phyloP scores from a whole-genome alignment of 2,113 vertebrate species.

The Menura novaehollandiae region DNA sequence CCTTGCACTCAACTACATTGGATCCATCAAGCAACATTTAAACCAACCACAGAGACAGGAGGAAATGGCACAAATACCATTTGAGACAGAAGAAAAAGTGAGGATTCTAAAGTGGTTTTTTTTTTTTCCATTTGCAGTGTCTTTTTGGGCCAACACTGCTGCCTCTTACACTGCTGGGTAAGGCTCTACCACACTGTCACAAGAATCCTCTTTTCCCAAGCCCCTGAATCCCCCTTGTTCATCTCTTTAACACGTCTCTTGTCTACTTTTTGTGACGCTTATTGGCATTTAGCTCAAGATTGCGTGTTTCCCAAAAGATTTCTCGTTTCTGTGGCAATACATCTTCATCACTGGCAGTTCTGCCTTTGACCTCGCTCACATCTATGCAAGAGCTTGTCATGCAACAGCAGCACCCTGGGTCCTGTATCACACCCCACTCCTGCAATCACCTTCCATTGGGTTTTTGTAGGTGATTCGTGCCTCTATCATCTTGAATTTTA shows the following conservation, averaged over 20 bases:
- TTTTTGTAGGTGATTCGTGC: neutral
- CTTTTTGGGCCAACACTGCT: neutral
- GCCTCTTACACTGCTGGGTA: neutral
- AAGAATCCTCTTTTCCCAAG: neutral
- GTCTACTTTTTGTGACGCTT: neutral
- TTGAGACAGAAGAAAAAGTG: neutral
- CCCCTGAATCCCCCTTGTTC: neutral
- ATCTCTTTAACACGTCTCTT: neutral
- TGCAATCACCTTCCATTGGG: neutral
- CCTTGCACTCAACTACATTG: neutral
- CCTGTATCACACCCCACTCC: neutral
- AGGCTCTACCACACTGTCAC: neutral
- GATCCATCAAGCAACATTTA: neutral
- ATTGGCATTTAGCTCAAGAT: conserved; percentile 20
- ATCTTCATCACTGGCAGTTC: neutral
- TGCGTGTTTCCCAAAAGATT: neutral
- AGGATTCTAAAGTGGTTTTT: neutral
- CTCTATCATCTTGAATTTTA: neutral
- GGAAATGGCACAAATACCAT: neutral
- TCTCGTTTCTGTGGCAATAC: neutral
- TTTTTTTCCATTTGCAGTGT: neutral
- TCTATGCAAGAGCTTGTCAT: neutral
- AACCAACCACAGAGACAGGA: neutral
- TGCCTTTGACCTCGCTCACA: neutral
- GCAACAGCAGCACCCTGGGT: neutral